phyloP scores from a whole-genome alignment of 2,888 invertebrate species.

The Deroplatys truncata region DNA sequence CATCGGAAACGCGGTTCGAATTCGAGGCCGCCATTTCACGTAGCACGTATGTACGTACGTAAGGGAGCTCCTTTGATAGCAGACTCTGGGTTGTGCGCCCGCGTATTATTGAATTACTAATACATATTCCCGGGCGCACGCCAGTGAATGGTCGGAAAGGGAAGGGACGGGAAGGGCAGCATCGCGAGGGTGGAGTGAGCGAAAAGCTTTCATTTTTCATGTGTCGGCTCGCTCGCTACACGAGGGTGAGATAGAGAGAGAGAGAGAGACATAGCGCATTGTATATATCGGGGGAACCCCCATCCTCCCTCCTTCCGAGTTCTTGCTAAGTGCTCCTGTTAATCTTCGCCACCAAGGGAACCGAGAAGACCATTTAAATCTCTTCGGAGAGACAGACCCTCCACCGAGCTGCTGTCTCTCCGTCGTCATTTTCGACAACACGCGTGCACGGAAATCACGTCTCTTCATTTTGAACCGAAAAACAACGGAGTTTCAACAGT shows the following conservation, averaged over 20 bases:
- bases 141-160: neutral
- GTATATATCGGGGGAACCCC: neutral
- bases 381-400: neutral
- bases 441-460: neutral
- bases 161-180: neutral
- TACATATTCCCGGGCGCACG: constrained; percentile 1
- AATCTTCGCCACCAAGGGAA: constrained; percentile 30
- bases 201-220: constrained; percentile 35
- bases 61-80: neutral
- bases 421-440: constrained; percentile 5
- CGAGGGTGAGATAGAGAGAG: neutral
- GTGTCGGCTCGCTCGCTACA: constrained; percentile 24
- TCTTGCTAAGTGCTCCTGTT: constrained; percentile 34
- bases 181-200: constrained; percentile 6
- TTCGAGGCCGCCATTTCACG: neutral
- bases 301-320: neutral
- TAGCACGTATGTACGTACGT: neutral
- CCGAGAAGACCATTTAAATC: constrained; percentile 32
- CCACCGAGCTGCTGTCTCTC: neutral
- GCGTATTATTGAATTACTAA: neutral
- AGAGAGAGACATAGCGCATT: too few relatives aligned
- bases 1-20: neutral
- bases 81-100: neutral
- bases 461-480: neutral
- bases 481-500: too few relatives aligned